These are phyloP conservation scores for Heteronetta atricapilla DNA, from an alignment of 2,113 vertebrate genomes.

Conservation along the genomic window DNA sequence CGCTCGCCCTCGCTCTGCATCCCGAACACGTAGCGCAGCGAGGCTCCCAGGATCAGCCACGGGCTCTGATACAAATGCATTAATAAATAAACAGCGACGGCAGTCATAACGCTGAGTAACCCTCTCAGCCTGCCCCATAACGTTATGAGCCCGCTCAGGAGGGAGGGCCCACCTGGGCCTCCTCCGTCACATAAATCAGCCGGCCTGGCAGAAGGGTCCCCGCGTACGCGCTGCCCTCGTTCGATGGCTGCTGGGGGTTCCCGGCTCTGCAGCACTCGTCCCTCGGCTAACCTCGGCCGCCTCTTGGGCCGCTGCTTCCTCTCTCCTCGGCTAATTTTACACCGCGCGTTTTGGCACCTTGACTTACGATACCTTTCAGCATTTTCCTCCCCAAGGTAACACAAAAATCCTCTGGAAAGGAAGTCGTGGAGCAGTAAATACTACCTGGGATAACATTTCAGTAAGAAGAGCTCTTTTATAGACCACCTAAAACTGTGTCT, in stretches of 20 bases:
- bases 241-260: neutral
- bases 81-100: conserved; percentile 68
- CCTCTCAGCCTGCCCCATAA: conserved; percentile 59
- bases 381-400: conserved; percentile 57
- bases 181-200: conserved; percentile 44
- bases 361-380: conserved; percentile 62
- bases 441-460: conserved; percentile 60
- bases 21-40: neutral
- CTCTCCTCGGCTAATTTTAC: conserved; percentile 54
- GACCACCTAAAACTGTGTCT: conserved; percentile 47
- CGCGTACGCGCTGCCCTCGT: neutral
- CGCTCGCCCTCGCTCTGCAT: conserved; percentile 24
- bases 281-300: conserved; percentile 31
- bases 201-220: conserved; percentile 21
- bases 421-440: conserved; percentile 59
- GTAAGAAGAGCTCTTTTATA: conserved; percentile 59
- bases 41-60: neutral
- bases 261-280: conserved; percentile 12
- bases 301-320: conserved; percentile 21
- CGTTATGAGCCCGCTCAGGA: conserved; percentile 56
- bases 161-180: conserved; percentile 34
- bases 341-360: neutral
- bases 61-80: conserved; percentile 38
- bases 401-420: conserved; percentile 59
- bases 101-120: conserved; percentile 64